Base-by-base conservation (phyloP, 1,140 invertebrate genomes). In the Aculops lycopersici region DNA sequence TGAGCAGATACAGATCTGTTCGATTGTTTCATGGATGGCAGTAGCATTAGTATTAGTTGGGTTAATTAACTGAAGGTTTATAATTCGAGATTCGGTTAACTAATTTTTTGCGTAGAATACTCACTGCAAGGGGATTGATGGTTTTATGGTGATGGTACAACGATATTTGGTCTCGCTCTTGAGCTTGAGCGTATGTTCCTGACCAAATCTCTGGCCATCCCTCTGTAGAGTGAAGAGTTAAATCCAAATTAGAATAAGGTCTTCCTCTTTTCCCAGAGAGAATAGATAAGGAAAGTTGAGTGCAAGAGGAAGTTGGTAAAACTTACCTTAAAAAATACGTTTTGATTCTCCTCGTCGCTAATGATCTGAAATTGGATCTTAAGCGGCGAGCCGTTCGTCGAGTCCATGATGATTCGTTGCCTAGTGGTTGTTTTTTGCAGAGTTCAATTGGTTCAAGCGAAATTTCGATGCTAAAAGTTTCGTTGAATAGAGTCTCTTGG, bases 191-290 rank as follows among this genome's bases (percentile, higher is more conserved):
- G 48, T 49, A 21, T 31, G 20, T 20, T 47, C 46, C 15, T n/a
- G 17, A 14, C 45, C 44, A 38, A 49, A 49, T 35, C 48, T 41
- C 17, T 36, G 35, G 0, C 48, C 48, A 41, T 49, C 48, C 38
- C 38, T 19, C 48, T 49, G 38, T 39, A 44, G 35, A 36, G 13
- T 17, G 21, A 41, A 41, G 20, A 17, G 16, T n/a, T n/a, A 2
- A 1, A 37, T 16, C 24, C 24, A 31, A n/a, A n/a, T n/a, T n/a
- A n/a, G n/a, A n/a, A n/a, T n/a, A 8, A 31, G 24, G n/a, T 31
- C n/a, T 8, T 31, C 8, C n/a, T 31, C 8, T 31, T n/a, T 8
- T 8, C 8, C n/a, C 24, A 8, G n/a, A 31, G n/a, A 31, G 8
- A 31, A 31, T 8, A 31, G n/a, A 31, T 31, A 8, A 31, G n/a